Conservation (phyloP, 2,113 vertebrate genomes). For the Xiphophorus hellerii region DNA sequence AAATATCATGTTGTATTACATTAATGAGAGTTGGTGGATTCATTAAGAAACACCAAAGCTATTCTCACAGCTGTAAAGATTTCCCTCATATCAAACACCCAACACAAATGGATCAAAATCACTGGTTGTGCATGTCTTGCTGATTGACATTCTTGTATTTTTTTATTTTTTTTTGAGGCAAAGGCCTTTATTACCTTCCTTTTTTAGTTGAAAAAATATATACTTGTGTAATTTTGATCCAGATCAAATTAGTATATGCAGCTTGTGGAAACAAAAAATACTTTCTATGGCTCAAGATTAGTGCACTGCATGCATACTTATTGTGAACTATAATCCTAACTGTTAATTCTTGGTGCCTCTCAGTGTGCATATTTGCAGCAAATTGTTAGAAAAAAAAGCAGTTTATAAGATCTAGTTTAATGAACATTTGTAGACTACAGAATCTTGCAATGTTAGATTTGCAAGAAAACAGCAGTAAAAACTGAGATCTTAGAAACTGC, state of each 20-base stretch:
- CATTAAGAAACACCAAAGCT: no score
- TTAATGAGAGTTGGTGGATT: no score
- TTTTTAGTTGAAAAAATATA: neutral
- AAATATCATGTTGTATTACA: neutral
- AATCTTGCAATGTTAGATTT: neutral
- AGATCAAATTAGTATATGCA: neutral
- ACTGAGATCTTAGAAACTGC: constrained; percentile 58
- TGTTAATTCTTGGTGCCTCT: constrained; percentile 4
- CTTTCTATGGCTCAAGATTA: neutral
- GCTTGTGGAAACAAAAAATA: neutral
- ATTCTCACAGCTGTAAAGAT: no score
- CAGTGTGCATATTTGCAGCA: constrained; percentile 32
- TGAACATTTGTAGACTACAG: neutral
- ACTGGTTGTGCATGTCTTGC: neutral
- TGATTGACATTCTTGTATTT: neutral
- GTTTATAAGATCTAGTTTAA: constrained; percentile 49
- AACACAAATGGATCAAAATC: neutral
- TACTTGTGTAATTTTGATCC: neutral
- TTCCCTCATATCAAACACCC: no score
- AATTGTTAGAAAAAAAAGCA: constrained; percentile 38
- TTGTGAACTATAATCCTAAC: neutral
- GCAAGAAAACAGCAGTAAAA: neutral
- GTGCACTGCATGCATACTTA: constrained; percentile 55
- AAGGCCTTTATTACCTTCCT: neutral
- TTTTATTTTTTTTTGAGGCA: neutral